Conservation (phyloP, 2,113 vertebrate species). For the Syngnathoides biaculeatus region DNA sequence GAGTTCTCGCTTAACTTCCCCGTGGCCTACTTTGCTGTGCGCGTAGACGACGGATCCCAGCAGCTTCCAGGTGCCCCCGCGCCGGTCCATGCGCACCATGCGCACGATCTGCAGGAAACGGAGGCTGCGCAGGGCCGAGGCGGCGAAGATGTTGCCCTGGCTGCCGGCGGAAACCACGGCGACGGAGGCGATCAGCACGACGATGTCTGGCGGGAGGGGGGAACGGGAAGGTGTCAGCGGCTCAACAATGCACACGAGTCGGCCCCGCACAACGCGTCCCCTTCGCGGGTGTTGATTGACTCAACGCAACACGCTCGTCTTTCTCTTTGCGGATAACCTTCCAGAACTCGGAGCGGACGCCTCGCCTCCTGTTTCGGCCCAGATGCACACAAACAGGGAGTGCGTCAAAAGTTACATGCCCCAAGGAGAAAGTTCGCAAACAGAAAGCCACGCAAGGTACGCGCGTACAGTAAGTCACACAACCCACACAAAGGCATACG, state of each 20-base stretch:
- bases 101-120: constrained; percentile 98
- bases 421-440: too few relatives aligned
- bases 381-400: too few relatives aligned
- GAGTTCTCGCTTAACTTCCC: too few relatives aligned
- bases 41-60: constrained; percentile 98
- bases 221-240: constrained; percentile 50
- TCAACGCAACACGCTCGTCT: neutral
- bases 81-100: constrained; percentile 99
- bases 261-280: neutral
- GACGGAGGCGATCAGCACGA: constrained; percentile 97
- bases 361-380: too few relatives aligned
- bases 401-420: too few relatives aligned
- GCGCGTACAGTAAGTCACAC: constrained; percentile 12
- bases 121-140: constrained; percentile 95
- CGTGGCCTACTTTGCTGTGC: constrained; percentile 86
- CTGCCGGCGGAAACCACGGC: constrained; percentile 98
- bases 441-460: neutral
- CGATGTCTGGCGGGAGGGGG: constrained; percentile 81
- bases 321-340: neutral
- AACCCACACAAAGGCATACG: neutral
- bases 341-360: neutral
- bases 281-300: neutral
- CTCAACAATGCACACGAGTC: constrained; percentile 8
- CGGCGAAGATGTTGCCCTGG: constrained; percentile 99
- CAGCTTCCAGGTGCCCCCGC: constrained; percentile 98